Evolutionary conservation across 2,888 invertebrate genomes (phyloP), one percentile per base, ranked within the genome.

Genomic region (Stenodera caucasica): DNA sequence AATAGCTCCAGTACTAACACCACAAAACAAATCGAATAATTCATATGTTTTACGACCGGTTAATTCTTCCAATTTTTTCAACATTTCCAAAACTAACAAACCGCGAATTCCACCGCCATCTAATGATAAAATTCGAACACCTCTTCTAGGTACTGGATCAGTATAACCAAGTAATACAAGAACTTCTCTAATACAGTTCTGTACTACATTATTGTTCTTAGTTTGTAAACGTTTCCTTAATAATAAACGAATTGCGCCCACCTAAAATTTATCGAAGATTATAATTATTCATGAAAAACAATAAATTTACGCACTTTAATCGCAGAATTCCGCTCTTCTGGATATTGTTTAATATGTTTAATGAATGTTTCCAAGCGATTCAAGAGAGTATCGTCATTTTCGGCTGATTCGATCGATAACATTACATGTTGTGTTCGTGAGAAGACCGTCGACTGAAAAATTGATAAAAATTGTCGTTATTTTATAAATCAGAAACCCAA

Each of bases 31-130:
- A 81, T 96, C 96, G 81, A 96, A 96, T 79, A 94, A 82, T 73
- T 94, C 88, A 74, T 89, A n/a, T n/a, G n/a, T n/a, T n/a, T n/a
- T n/a, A n/a, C n/a, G n/a, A 0, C 89, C 88, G 2, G 90, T 88
- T 18, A 89, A 78, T 65, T 85, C 82, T 80, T 96, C 94, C 37
- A 96, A 79, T 70, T 89, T 88, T 54, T 88, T 85, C 66, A 96
- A 80, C 78, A 94, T 87, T 80, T 94, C 91, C 63, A 96, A 86
- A 3, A 93, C 91, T 64, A 94, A 84, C 64, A 96, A 83, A n/a
- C 95, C 95, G 63, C 94, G 85, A 63, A 92, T 89, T 52, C 96
- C 96, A 49, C 96, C 96, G 2, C 96, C 96, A 82, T 96, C 96
- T 71, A 96, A 90, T 0, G 92, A 84, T 54, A 96, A 83, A 57